A percentile compares a stretch with the other conserved stretches of the same genome.
Evolutionary conservation across 2,888 invertebrate species (phyloP).

Genomic region (Thymelicus acteon): DNA sequence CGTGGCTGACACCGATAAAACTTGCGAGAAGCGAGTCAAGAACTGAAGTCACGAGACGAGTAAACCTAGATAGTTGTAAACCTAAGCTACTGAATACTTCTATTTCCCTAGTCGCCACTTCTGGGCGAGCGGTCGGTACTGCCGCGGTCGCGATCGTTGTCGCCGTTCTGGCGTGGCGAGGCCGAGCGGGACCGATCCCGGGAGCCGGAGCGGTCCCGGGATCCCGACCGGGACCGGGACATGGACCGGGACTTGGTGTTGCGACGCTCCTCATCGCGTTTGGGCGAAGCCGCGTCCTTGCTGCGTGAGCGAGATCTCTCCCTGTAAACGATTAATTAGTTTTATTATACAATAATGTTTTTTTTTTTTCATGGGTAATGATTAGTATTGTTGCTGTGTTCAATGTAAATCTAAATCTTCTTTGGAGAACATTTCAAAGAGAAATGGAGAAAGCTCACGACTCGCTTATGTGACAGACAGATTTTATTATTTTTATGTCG

Average conservation of each 20-base stretch:
- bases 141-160: slow-evolving; percentile 57
- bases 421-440: too few relatives aligned
- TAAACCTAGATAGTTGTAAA: slow-evolving; percentile 46
- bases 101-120: slow-evolving; percentile 66
- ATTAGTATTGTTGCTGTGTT: too few relatives aligned
- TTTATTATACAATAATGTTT: too few relatives aligned
- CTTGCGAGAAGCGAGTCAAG: not conserved
- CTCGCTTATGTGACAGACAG: too few relatives aligned
- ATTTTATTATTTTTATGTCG: too few relatives aligned
- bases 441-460: too few relatives aligned
- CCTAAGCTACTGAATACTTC: slow-evolving; percentile 38
- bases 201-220: slow-evolving; percentile 63
- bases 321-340: slow-evolving; percentile 59
- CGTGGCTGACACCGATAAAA: not conserved
- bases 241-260: slow-evolving; percentile 70
- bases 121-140: slow-evolving; percentile 75
- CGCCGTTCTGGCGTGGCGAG: slow-evolving; percentile 75
- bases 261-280: slow-evolving; percentile 72
- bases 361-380: too few relatives aligned
- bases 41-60: slow-evolving; percentile 54
- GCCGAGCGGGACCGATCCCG: slow-evolving; percentile 61
- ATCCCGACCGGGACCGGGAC: slow-evolving; percentile 56
- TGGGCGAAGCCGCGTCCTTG: slow-evolving; percentile 83
- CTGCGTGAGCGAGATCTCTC: slow-evolving; percentile 89
- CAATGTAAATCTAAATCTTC: too few relatives aligned